Evolutionary conservation across 2,888 invertebrate genomes (phyloP).

Genomic region (Mantis religiosa): DNA sequence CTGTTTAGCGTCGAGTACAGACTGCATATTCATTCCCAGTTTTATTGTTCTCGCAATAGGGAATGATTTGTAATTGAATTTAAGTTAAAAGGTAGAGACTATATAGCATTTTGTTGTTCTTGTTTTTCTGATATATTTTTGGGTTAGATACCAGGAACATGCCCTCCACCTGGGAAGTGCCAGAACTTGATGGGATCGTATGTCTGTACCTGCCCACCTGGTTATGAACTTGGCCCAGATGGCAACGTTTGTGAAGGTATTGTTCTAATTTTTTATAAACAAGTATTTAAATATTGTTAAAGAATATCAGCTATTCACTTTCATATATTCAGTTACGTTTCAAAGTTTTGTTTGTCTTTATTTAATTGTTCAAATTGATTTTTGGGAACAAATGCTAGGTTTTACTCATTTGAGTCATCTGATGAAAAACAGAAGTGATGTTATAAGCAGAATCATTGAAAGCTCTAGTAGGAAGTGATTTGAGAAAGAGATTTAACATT

Average conservation of each 20-base stretch:
- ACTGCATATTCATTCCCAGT: too few species aligned
- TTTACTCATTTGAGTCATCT: too few species aligned
- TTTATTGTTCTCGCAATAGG: too few species aligned
- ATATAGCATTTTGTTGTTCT: not conserved
- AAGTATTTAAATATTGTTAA: not conserved
- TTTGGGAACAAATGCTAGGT: not conserved
- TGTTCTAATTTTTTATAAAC: constrained; percentile 9
- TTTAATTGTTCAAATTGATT: not conserved
- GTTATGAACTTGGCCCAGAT: constrained; percentile 65
- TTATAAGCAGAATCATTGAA: too few species aligned
- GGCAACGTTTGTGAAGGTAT: constrained; percentile 54
- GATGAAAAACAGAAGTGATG: too few species aligned
- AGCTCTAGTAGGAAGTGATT: too few species aligned
- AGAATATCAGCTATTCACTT: too few species aligned
- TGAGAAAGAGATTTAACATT: too few species aligned
- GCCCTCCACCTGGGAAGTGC: constrained; percentile 61
- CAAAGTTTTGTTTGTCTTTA: too few species aligned
- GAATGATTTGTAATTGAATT: too few species aligned
- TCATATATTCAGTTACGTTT: too few species aligned
- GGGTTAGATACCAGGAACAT: constrained; percentile 51
- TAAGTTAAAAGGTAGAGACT: not conserved
- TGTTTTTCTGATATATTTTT: not conserved
- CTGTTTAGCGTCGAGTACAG: too few species aligned
- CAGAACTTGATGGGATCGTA: constrained; percentile 67
- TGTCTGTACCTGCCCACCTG: constrained; percentile 73